Percentiles rank a stretch among this genome's conserved stretches.
phyloP scores from a whole-genome alignment of 1,140 invertebrate genomes.

The Glomeris maerens region DNA sequence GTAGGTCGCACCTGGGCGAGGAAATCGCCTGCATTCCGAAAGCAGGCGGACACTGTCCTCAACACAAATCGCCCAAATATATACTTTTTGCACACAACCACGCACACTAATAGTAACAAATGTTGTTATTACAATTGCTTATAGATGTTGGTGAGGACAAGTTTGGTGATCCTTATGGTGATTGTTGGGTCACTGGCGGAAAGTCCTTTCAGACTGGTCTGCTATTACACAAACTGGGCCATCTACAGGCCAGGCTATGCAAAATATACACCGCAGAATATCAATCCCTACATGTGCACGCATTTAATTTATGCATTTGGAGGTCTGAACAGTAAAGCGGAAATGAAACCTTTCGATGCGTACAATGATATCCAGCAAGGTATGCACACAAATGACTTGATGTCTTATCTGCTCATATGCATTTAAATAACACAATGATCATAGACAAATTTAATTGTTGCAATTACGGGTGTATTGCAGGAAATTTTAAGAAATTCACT shows the following conservation, averaged over 20 bases:
- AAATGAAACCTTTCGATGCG: conserved; percentile 79
- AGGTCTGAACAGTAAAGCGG: conserved; percentile 77
- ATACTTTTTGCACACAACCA: no score
- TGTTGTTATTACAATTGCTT: no score
- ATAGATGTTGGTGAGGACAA: no score
- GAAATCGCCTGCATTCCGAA: no score
- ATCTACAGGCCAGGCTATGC: conserved; percentile 71
- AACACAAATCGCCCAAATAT: no score
- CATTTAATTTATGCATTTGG: conserved; percentile 91
- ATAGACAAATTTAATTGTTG: no score
- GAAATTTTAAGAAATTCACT: conserved; percentile 88
- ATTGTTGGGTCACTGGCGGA: no score
- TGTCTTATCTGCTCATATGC: background rate
- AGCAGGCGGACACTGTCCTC: no score
- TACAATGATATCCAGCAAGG: conserved; percentile 92
- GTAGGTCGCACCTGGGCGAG: no score
- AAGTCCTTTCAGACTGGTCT: conserved; percentile 42
- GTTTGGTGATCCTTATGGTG: no score
- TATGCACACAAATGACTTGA: conserved; percentile 26
- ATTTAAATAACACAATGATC: background rate
- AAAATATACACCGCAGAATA: conserved; percentile 85
- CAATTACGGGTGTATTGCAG: conserved; percentile 40
- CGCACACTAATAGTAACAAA: no score
- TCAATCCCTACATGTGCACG: conserved; percentile 88
- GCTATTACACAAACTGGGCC: conserved; percentile 91